Conservation (phyloP, 2,113 vertebrate genomes). For the Aspidoscelis tigris region DNA sequence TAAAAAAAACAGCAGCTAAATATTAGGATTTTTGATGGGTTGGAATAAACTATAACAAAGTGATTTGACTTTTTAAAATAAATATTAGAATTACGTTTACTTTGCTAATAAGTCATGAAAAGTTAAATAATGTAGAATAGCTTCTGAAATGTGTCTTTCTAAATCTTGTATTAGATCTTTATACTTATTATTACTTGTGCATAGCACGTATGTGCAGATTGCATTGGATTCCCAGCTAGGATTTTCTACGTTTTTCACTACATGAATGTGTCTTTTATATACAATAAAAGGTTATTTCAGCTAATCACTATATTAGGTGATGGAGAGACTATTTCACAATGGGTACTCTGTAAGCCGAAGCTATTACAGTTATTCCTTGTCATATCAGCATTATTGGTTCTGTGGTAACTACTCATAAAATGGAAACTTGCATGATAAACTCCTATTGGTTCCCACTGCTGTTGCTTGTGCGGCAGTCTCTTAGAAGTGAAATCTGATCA, state of each 20-base stretch:
- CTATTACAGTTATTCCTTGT: too few species aligned
- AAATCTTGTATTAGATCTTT: neutral
- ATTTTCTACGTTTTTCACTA: neutral
- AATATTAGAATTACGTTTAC: neutral
- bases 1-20: too few species aligned
- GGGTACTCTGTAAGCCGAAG: neutral
- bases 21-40: neutral
- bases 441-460: too few species aligned
- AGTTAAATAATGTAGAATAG: neutral
- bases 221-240: neutral
- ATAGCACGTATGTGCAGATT: neutral
- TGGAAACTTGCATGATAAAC: too few species aligned
- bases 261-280: neutral
- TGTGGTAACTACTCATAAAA: too few species aligned
- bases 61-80: too few species aligned
- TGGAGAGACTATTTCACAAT: neutral
- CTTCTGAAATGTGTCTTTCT: neutral
- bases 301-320: neutral
- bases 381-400: too few species aligned
- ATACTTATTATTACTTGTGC: neutral
- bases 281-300: neutral
- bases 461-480: too few species aligned
- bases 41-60: too few species aligned
- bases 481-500: too few species aligned
- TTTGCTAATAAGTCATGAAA: neutral